These are phyloP conservation scores for Coreoperca whiteheadi DNA, from an alignment of 2,113 vertebrate genomes.

Conservation along the genomic window DNA sequence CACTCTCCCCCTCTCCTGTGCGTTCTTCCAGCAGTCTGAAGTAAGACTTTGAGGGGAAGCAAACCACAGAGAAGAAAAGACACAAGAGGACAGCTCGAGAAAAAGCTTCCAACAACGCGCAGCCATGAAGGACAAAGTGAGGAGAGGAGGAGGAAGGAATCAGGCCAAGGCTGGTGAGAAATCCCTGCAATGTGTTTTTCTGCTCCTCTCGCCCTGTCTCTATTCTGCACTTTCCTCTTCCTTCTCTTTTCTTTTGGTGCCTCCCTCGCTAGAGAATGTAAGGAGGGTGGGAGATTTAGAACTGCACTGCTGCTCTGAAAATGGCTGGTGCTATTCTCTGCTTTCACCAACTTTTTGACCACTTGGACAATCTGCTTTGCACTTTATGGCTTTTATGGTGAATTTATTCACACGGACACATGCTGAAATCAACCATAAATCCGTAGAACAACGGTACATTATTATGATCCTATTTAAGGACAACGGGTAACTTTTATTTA, in stretches of 20 bases:
- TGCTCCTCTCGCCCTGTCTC: slow-evolving; percentile 5
- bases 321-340: slow-evolving; percentile 39
- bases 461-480: not conserved
- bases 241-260: slow-evolving; percentile 19
- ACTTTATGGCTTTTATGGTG: slow-evolving; percentile 18
- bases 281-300: slow-evolving; percentile 71
- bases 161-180: slow-evolving; percentile 80
- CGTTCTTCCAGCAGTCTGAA: slow-evolving; percentile 26
- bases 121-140: slow-evolving; percentile 84
- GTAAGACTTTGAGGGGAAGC: slow-evolving; percentile 35
- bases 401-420: not conserved
- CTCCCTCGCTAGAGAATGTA: slow-evolving; percentile 56
- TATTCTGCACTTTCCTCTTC: slow-evolving; percentile 34
- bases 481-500: slow-evolving; percentile 8
- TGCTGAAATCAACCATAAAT: not conserved
- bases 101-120: slow-evolving; percentile 31
- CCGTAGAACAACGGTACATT: not conserved
- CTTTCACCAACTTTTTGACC: slow-evolving; percentile 30
- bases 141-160: slow-evolving; percentile 77
- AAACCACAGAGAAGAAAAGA: slow-evolving; percentile 31
- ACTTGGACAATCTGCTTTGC: slow-evolving; percentile 11
- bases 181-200: slow-evolving; percentile 4
- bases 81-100: slow-evolving; percentile 22
- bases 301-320: slow-evolving; percentile 53
- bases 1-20: slow-evolving; percentile 1